A percentile compares a stretch with the other conserved stretches of the same genome.
These are phyloP conservation scores for Macroglossus sobrinus DNA, from an alignment of 2,113 vertebrate genomes.

Conservation along the genomic window DNA sequence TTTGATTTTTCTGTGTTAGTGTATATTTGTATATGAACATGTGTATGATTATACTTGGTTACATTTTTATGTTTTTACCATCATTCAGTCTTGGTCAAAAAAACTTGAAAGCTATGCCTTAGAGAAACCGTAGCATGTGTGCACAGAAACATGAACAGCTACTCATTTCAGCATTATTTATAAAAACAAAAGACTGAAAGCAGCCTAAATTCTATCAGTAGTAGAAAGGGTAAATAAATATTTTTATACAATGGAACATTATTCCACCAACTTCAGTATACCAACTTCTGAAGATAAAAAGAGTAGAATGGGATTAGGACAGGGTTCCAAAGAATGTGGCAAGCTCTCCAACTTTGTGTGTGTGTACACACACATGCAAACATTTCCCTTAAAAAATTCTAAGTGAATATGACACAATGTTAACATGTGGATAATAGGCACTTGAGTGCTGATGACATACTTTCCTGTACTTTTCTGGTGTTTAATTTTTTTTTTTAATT, in stretches of 20 bases:
- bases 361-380: background rate
- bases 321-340: background rate
- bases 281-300: background rate
- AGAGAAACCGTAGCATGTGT: background rate
- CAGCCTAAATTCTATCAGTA: background rate
- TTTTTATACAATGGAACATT: background rate
- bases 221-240: slow-evolving; percentile 1
- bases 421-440: background rate
- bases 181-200: background rate
- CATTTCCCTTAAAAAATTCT: background rate
- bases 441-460: background rate
- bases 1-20: background rate
- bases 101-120: background rate
- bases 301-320: background rate
- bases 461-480: background rate
- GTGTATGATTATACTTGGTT: background rate
- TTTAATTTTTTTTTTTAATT: slow-evolving; percentile 20
- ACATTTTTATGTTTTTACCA: background rate
- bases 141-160: background rate
- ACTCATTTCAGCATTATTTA: background rate
- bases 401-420: background rate
- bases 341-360: background rate
- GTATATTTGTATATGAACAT: background rate
- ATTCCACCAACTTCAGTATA: background rate
- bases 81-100: background rate